These are phyloP conservation scores for Mixornis gularis DNA, from an alignment of 2,113 vertebrate genomes.

Conservation along the genomic window DNA sequence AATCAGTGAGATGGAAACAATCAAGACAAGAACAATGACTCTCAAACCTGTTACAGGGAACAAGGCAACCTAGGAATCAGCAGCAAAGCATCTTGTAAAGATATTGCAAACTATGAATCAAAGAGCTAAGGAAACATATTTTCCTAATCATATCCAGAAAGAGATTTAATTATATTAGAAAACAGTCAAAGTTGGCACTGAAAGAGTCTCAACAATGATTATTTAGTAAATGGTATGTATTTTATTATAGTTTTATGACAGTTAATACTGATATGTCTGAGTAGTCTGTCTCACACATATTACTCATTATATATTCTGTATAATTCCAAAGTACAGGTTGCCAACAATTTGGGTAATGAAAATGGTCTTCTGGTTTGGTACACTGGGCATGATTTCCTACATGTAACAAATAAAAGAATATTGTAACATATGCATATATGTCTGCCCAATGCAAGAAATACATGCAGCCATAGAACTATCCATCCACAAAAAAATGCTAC, in stretches of 20 bases:
- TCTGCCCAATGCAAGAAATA: slow-evolving; percentile 15
- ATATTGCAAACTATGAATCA: not conserved
- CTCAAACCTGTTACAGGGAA: not conserved
- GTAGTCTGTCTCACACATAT: not conserved
- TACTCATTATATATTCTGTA: not conserved
- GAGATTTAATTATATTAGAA: not conserved
- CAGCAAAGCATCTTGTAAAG: not conserved
- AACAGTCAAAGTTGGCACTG: not conserved
- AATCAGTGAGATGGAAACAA: not conserved
- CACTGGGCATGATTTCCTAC: not conserved
- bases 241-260: slow-evolving; percentile 38
- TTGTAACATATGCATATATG: not conserved
- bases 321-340: slow-evolving; percentile 36
- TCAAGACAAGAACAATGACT: not conserved
- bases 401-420: not conserved
- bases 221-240: not conserved
- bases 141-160: slow-evolving; percentile 3
- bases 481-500: not conserved
- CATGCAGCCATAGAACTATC: not conserved
- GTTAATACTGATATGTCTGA: slow-evolving; percentile 2
- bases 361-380: not conserved
- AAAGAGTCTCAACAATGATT: slow-evolving; percentile 9
- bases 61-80: not conserved
- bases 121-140: not conserved
- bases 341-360: not conserved